phyloP scores from a whole-genome alignment of 2,113 vertebrate species.

The Tyrannus savana region DNA sequence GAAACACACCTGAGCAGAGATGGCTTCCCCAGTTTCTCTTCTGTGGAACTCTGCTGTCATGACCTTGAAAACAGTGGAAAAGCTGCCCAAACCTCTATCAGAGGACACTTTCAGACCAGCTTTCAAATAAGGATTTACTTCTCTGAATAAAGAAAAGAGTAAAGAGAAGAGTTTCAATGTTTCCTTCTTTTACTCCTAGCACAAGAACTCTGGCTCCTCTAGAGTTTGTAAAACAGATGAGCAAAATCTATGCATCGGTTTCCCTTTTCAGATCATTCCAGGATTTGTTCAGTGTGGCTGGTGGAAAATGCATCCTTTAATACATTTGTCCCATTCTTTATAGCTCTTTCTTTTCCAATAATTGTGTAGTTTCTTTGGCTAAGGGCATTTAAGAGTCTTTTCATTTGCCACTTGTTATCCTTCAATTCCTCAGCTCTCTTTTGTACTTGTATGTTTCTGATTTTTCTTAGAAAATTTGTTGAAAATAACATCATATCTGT shows the following conservation, averaged over 20 bases:
- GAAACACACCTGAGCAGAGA: not conserved
- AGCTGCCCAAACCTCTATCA: not conserved
- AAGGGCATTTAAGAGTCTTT: not conserved
- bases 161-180: not conserved
- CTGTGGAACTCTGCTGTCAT: accelerated
- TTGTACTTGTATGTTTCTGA: accelerated
- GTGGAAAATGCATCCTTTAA: not conserved
- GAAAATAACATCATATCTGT: not conserved
- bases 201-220: not conserved
- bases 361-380: not conserved
- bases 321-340: not conserved
- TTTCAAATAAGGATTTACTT: not conserved
- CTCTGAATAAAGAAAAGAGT: not conserved
- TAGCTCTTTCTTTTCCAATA: not conserved
- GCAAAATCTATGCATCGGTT: not conserved
- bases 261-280: not conserved
- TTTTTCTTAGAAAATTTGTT: not conserved
- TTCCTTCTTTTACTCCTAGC: not conserved
- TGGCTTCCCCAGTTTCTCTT: not conserved
- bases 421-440: not conserved
- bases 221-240: not conserved
- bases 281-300: not conserved
- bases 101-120: not conserved
- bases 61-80: not conserved
- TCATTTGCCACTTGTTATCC: not conserved